Evolutionary conservation across 2,113 vertebrate genomes (phyloP), one percentile per base, ranked within the genome.

Genomic region (Anhinga anhinga): DNA sequence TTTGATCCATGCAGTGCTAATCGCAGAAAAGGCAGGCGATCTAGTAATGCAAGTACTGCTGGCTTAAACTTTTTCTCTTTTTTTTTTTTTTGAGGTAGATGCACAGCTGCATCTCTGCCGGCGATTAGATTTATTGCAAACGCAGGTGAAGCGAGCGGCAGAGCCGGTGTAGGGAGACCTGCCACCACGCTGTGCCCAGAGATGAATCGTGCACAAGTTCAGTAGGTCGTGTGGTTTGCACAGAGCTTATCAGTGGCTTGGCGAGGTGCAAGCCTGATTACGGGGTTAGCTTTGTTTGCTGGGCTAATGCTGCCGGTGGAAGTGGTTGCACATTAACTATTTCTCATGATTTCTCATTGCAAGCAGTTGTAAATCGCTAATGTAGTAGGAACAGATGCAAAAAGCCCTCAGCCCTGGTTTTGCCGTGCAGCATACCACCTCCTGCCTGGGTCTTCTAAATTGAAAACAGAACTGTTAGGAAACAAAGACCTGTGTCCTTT

Each of bases 181-280:
- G 38, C 3, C 32, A 53, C 47, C 0, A 3, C 49, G 52, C 36
- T 1, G 10, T 50, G 32, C 53, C 65, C 0, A 0, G 38, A 59
- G 53, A 32, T 71, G 22, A 7, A 3, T 71, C 66, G 3, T 10
- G 2, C 20, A 3, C 7, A 7, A 22, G 27, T 49, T 67, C 62
- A 23, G 66, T 3, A 5, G 32, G 40, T 23, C 2, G 2, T 4
- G 11, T 29, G 59, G 29, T 55, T 50, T 77, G 62, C 49, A 2
- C 1, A 0, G 50, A 52, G 77, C 77, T 49, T 9, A 2, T 10
- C 1, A 4, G 17, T 5, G 50, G 10, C 73, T 49, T 3, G 12
- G 22, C 2, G 11, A 80, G 88, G 45, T n/a, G 40, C 40, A 36
- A 11, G 15, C 19, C 26, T 17, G 36, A 1, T 25, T 27, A 9